Percentiles rank a stretch among this genome's conserved stretches.
Evolutionary conservation across 2,797 vertebrate genomes (phyloP).

Genomic region (Aphelocoma californica): DNA sequence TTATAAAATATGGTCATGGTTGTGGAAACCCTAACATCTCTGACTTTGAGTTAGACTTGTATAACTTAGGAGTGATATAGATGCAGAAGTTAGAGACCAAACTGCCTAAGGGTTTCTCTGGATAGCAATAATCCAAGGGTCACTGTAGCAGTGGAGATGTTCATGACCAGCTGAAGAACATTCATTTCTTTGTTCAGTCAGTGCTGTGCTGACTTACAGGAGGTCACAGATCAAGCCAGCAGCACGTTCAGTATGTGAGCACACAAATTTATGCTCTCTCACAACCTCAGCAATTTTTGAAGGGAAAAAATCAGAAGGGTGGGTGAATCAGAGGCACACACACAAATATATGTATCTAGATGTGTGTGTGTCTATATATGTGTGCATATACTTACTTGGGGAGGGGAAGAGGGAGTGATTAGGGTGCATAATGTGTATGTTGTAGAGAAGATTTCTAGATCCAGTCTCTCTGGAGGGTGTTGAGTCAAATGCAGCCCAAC

Average conservation of each 20-base stretch:
- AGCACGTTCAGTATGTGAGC: not conserved
- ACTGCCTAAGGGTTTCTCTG: not conserved
- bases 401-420: not conserved
- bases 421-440: not conserved
- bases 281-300: not conserved
- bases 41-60: not conserved
- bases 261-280: not conserved
- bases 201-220: not conserved
- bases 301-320: not conserved
- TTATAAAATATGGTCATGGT: not conserved
- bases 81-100: not conserved
- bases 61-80: not conserved
- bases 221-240: not conserved
- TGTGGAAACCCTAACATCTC: not conserved
- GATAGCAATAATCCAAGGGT: not conserved
- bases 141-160: not conserved
- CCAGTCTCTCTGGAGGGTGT: not conserved
- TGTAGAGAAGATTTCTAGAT: not conserved
- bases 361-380: not conserved
- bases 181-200: not conserved
- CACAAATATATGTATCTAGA: not conserved
- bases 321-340: not conserved
- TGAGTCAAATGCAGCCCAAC: not conserved
- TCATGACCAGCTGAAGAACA: not conserved
- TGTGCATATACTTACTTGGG: not conserved